These are phyloP conservation scores for Thermophis baileyi DNA, from an alignment of 2,113 vertebrate species.

Conservation along the genomic window DNA sequence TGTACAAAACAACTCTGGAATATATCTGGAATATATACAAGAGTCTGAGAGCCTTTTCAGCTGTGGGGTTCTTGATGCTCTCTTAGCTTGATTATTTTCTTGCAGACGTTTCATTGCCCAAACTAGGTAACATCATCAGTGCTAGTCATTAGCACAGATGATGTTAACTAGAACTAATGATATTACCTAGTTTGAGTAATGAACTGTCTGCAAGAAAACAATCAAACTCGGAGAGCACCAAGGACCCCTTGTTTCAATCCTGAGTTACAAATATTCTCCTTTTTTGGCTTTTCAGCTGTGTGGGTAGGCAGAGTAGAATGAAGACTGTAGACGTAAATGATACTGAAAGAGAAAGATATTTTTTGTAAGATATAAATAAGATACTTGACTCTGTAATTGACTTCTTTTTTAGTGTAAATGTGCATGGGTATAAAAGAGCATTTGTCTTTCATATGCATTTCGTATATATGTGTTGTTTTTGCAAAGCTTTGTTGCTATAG, in stretches of 20 bases:
- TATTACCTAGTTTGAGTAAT: not conserved
- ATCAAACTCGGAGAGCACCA: not conserved
- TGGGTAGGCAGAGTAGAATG: not conserved
- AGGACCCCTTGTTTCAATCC: not conserved
- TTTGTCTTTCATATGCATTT: not conserved
- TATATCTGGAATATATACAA: not conserved
- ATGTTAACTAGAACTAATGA: not conserved
- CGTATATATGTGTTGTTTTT: not conserved
- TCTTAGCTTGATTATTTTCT: not conserved
- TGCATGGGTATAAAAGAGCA: not conserved
- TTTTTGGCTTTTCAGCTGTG: not conserved
- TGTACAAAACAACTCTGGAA: not conserved
- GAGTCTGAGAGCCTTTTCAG: not conserved
- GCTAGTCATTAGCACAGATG: not conserved
- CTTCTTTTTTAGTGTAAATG: not conserved
- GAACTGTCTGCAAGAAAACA: not conserved
- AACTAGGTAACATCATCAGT: not conserved
- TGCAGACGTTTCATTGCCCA: not conserved
- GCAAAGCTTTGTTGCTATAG: not conserved
- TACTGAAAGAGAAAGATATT: not conserved
- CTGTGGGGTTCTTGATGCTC: not conserved
- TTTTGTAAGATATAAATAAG: not conserved
- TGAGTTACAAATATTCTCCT: not conserved
- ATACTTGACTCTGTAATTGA: not conserved
- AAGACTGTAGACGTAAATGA: not conserved